Percentiles rank a stretch among this genome's conserved stretches.
phyloP scores from a whole-genome alignment of 2,888 invertebrate species.

The Amblyjoppa proteus region DNA sequence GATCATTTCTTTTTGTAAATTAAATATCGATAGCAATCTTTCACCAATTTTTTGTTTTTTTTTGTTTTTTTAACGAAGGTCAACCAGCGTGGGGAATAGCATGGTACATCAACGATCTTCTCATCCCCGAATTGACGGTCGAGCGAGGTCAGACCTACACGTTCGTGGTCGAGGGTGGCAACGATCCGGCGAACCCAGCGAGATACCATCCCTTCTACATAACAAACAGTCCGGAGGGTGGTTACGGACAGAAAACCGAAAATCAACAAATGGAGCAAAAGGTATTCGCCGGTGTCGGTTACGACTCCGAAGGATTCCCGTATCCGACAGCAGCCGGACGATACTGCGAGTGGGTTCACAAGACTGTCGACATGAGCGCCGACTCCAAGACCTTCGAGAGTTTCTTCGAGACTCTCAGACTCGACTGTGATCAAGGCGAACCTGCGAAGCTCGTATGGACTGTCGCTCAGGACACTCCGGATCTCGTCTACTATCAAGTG shows the following conservation, averaged over 20 bases:
- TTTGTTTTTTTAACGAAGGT: constrained; percentile 79
- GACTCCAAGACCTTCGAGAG: constrained; percentile 91
- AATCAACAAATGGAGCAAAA: constrained; percentile 90
- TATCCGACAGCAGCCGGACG: constrained; percentile 93
- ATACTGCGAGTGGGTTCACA: constrained; percentile 95
- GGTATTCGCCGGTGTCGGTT: constrained; percentile 93
- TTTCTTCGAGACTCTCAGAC: constrained; percentile 91
- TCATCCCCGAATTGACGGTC: constrained; percentile 95
- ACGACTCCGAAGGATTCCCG: constrained; percentile 91
- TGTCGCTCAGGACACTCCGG: constrained; percentile 93
- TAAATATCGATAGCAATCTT: background rate
- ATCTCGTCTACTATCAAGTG: constrained; percentile 96
- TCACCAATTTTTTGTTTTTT: constrained; percentile 6
- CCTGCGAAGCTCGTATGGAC: constrained; percentile 94
- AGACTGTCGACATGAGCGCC: constrained; percentile 90
- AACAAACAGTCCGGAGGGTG: constrained; percentile 94
- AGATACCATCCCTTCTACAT: constrained; percentile 97
- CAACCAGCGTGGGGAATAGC: constrained; percentile 95
- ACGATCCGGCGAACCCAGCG: constrained; percentile 92
- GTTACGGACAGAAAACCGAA: constrained; percentile 92
- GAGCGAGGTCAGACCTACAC: constrained; percentile 95
- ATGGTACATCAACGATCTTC: constrained; percentile 96
- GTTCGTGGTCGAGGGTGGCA: constrained; percentile 94
- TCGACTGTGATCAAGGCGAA: constrained; percentile 92
- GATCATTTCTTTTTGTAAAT: background rate